Percentiles rank a stretch among this genome's conserved stretches.
These are phyloP conservation scores for Ahaetulla prasina DNA, from an alignment of 2,113 vertebrate genomes.

Conservation along the genomic window DNA sequence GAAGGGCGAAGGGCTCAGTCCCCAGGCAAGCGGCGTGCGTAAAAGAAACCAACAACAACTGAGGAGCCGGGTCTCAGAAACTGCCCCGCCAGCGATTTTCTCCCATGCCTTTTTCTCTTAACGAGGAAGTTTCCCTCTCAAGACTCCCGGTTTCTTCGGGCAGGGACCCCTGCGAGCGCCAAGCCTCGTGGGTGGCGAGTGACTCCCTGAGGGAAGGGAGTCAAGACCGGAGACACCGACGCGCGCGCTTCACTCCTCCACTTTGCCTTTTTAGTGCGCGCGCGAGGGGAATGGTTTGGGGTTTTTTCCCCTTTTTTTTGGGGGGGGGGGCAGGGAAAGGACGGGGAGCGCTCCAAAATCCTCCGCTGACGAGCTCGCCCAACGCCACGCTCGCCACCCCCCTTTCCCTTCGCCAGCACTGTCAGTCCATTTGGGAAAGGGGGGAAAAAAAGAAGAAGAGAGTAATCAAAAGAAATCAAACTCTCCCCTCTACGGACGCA, in stretches of 20 bases:
- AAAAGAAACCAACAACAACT: background rate
- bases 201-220: background rate
- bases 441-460: accelerated
- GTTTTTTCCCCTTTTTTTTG: no score
- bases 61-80: background rate
- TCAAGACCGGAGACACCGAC: background rate
- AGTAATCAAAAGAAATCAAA: background rate
- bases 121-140: background rate
- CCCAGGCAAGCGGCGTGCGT: background rate
- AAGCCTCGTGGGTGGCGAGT: background rate
- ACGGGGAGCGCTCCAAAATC: background rate
- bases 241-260: background rate
- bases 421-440: background rate
- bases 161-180: background rate
- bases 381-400: no score
- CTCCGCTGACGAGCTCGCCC: background rate
- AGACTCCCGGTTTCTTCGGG: background rate
- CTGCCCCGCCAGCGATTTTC: background rate
- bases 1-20: no score
- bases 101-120: background rate
- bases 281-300: background rate
- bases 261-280: background rate
- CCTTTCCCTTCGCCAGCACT: background rate
- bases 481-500: background rate
- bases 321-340: background rate